Evolutionary conservation across 2,888 invertebrate species (phyloP).

Genomic region (Chrysina gloriosa): DNA sequence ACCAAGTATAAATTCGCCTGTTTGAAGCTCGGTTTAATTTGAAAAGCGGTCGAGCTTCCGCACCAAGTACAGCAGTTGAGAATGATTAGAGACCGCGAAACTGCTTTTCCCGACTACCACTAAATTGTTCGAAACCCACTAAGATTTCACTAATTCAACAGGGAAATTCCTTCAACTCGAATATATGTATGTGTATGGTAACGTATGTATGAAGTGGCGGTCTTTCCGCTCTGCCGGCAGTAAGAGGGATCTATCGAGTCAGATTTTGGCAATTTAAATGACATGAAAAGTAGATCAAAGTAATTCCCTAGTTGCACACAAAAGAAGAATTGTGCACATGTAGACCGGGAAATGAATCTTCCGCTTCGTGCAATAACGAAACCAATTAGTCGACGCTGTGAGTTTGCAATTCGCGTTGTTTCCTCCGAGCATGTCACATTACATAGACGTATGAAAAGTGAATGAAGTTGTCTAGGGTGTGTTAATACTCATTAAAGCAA

Average conservation of each 20-base stretch:
- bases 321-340: constrained; percentile 21
- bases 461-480: neutral
- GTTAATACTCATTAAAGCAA: neutral
- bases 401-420: constrained; percentile 3
- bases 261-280: constrained; percentile 37
- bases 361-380: constrained; percentile 16
- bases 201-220: constrained; percentile 20
- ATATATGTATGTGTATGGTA: constrained; percentile 16
- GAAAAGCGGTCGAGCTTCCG: constrained; percentile 46
- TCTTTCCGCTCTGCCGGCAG: constrained; percentile 12
- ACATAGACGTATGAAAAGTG: neutral
- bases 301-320: constrained; percentile 32
- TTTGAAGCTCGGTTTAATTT: constrained; percentile 47
- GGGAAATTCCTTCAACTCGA: constrained; percentile 19
- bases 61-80: constrained; percentile 46
- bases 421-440: neutral
- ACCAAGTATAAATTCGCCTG: constrained; percentile 45
- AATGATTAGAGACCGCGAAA: constrained; percentile 45
- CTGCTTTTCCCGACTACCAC: constrained; percentile 32
- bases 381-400: neutral
- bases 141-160: constrained; percentile 36
- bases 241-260: constrained; percentile 33
- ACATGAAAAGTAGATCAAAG: constrained; percentile 37
- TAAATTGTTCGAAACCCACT: constrained; percentile 37
- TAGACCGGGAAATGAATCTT: constrained; percentile 22